These are phyloP conservation scores for Metopia argyrocephala DNA, from an alignment of 2,888 invertebrate genomes.

Conservation along the genomic window DNA sequence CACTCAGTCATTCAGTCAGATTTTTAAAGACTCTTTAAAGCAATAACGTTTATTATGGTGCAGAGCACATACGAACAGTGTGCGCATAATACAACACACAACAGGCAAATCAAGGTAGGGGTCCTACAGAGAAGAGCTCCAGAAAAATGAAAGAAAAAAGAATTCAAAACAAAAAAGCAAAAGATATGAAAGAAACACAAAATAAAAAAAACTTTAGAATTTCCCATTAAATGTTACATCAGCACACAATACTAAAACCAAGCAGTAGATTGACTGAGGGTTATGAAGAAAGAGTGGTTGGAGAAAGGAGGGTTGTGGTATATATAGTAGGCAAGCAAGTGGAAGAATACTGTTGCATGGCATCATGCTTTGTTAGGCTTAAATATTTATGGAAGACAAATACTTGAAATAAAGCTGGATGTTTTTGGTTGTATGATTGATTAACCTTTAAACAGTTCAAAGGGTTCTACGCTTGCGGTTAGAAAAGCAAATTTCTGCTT, in stretches of 20 bases:
- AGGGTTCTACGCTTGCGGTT: neutral
- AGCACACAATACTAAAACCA: neutral
- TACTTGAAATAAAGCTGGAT: constrained; percentile 48
- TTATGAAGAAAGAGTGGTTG: neutral
- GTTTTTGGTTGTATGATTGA: neutral
- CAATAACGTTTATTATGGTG: too few species aligned
- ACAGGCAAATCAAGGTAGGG: neutral
- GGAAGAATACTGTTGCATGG: neutral
- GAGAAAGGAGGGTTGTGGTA: neutral
- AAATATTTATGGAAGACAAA: constrained; percentile 55
- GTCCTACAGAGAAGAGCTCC: neutral
- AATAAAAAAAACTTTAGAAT: neutral
- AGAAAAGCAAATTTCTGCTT: too few species aligned
- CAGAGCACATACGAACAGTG: too few species aligned
- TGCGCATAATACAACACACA: too few species aligned
- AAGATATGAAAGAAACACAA: neutral
- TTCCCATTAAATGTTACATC: neutral
- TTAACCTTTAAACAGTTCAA: constrained; percentile 25
- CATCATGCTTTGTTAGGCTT: constrained; percentile 35
- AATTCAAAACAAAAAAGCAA: neutral
- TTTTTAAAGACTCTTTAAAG: neutral
- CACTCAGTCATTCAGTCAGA: neutral
- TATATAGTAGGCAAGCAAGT: neutral
- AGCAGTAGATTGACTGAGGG: neutral
- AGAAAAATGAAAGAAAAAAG: neutral